Evolutionary conservation across 2,888 invertebrate species (phyloP).

Genomic region (Epinotia demarniana): DNA sequence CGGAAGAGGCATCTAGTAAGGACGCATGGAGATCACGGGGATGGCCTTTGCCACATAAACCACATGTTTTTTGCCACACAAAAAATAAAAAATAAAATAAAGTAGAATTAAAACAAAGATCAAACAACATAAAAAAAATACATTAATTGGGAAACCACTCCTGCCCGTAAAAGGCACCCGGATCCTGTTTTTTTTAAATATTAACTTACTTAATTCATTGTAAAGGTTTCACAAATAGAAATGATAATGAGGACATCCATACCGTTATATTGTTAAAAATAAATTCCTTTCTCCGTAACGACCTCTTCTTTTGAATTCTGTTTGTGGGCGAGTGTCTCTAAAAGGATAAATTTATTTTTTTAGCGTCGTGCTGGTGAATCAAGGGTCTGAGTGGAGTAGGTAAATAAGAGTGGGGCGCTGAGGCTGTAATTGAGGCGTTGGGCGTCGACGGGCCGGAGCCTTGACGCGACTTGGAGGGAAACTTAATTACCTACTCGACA

Average conservation of each 20-base stretch:
- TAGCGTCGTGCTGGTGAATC: conserved; percentile 43
- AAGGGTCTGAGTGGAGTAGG: conserved; percentile 43
- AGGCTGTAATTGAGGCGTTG: conserved; percentile 39
- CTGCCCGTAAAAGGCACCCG: too few relatives aligned
- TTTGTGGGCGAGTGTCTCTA: conserved; percentile 38
- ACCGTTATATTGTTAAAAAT: conserved; percentile 34
- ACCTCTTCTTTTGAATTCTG: conserved; percentile 41
- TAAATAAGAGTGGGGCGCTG: conserved; percentile 42
- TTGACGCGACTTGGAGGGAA: conserved; percentile 26
- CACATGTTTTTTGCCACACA: too few relatives aligned
- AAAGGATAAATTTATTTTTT: conserved; percentile 45
- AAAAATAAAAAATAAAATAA: too few relatives aligned
- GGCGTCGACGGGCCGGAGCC: not conserved
- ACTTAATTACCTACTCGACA: conserved; percentile 40
- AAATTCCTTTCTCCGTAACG: conserved; percentile 34
- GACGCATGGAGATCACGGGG: too few relatives aligned
- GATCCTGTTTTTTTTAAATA: not conserved
- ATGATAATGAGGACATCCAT: conserved; percentile 32
- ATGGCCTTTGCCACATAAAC: too few relatives aligned
- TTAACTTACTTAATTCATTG: not conserved
- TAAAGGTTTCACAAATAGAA: conserved; percentile 16
- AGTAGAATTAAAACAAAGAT: too few relatives aligned
- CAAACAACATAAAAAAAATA: too few relatives aligned
- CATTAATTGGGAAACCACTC: too few relatives aligned
- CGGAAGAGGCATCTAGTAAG: too few relatives aligned